Conservation (phyloP, 2,797 vertebrate genomes). For the Rhadinocentrus ornatus region DNA sequence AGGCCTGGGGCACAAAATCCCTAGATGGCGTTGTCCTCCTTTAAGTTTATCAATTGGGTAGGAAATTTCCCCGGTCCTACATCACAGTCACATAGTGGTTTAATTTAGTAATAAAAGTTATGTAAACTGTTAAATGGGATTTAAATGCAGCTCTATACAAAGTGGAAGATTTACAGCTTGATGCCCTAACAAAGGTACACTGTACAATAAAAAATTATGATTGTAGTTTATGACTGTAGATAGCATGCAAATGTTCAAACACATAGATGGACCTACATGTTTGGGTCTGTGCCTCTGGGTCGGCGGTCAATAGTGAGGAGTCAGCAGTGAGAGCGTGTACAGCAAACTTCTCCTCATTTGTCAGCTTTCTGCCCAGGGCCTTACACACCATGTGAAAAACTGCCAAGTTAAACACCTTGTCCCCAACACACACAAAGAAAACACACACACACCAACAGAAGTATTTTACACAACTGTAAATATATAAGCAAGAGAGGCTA, state of each 20-base stretch:
- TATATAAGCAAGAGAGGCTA: neutral
- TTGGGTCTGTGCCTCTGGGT: conserved; percentile 13
- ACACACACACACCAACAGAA: conserved; percentile 17
- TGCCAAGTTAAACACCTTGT: conserved; percentile 85
- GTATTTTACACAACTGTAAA: neutral
- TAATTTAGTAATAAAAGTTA: neutral
- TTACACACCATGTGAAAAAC: conserved; percentile 84
- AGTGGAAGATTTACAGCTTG: neutral
- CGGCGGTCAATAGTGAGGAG: conserved; percentile 41
- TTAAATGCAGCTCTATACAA: neutral
- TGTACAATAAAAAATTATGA: conserved; percentile 13
- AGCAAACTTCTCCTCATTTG: conserved; percentile 75
- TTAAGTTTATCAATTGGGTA: too few species aligned
- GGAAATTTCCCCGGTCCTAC: too few species aligned
- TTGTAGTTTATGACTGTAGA: neutral
- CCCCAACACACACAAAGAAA: conserved; percentile 10
- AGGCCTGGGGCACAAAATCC: too few species aligned
- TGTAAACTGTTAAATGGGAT: neutral
- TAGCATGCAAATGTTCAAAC: neutral
- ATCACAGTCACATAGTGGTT: neutral
- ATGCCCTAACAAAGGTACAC: neutral
- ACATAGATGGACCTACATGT: conserved; percentile 33
- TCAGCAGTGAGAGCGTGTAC: conserved; percentile 74
- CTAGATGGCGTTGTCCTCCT: too few species aligned
- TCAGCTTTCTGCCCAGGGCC: conserved; percentile 71